Evolutionary conservation across 1,140 invertebrate genomes (phyloP).

Genomic region (Microvelia longipes): DNA sequence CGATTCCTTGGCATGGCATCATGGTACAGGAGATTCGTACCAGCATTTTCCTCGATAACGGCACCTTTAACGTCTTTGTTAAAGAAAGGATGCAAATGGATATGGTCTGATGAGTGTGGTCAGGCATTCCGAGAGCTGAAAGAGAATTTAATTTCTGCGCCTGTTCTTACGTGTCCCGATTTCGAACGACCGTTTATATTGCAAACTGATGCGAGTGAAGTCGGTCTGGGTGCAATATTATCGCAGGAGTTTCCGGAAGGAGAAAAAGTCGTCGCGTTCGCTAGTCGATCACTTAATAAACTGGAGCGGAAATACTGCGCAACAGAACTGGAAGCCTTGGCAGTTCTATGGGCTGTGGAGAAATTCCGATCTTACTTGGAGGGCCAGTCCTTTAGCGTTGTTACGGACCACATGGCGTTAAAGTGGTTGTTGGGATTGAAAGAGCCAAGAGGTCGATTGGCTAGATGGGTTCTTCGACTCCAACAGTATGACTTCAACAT

Average conservation of each 20-base stretch:
- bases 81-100: constrained; percentile 19
- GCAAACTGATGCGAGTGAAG: constrained; percentile 22
- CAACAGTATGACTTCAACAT: constrained; percentile 24
- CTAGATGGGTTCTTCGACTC: constrained; percentile 24
- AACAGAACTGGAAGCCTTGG: constrained; percentile 32
- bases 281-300: constrained; percentile 26
- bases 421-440: constrained; percentile 31
- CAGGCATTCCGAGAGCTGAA: constrained; percentile 21
- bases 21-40: constrained; percentile 24
- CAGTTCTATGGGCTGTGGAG: constrained; percentile 29
- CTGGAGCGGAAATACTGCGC: constrained; percentile 30
- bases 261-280: constrained; percentile 29
- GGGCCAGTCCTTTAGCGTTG: constrained; percentile 27
- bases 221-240: constrained; percentile 23
- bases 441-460: constrained; percentile 29
- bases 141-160: constrained; percentile 12
- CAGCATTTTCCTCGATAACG: constrained; percentile 23
- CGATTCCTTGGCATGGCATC: constrained; percentile 23
- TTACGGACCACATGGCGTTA: constrained; percentile 33
- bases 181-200: constrained; percentile 21
- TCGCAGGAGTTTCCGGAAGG: constrained; percentile 19
- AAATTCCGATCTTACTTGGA: constrained; percentile 26
- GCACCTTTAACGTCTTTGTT: constrained; percentile 24
- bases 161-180: constrained; percentile 19
- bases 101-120: constrained; percentile 6